Percentiles rank a stretch among this genome's conserved stretches.
Evolutionary conservation across 1,140 invertebrate genomes (phyloP).

Genomic region (Drosophila chauvacae): DNA sequence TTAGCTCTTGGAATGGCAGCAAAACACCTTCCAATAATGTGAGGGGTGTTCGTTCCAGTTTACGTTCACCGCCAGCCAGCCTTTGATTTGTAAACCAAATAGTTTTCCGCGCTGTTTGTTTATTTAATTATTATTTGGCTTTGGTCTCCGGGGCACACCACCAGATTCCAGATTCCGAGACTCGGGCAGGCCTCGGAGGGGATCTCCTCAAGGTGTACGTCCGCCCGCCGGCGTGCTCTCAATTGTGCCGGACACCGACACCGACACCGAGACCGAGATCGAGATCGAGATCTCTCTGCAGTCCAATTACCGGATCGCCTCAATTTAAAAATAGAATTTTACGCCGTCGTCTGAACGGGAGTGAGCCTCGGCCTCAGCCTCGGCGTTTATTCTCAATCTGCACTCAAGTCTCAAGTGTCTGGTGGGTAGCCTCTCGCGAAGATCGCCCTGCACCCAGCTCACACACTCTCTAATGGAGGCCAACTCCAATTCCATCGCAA

Average conservation of each 20-base stretch:
- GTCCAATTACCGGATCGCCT: constrained; percentile 60
- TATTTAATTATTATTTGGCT: constrained; percentile 66
- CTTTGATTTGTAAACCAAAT: constrained; percentile 68
- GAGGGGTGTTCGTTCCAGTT: constrained; percentile 19
- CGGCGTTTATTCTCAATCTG: constrained; percentile 59
- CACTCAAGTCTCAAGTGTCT: constrained; percentile 57
- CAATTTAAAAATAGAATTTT: constrained; percentile 57
- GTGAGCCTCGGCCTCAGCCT: not conserved
- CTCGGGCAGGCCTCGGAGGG: not conserved
- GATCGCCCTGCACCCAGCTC: not conserved
- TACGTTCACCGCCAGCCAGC: constrained; percentile 33
- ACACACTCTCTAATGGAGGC: constrained; percentile 14
- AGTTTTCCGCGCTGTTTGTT: constrained; percentile 74
- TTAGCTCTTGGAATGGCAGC: constrained; percentile 9
- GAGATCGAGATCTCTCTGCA: constrained; percentile 13
- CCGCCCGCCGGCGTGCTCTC: constrained; percentile 4
- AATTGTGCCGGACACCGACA: constrained; percentile 11
- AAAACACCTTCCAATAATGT: constrained; percentile 6
- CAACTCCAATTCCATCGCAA: constrained; percentile 21
- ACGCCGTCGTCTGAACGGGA: not conserved
- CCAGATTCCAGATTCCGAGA: not conserved
- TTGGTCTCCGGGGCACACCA: not conserved
- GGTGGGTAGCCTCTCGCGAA: constrained; percentile 5
- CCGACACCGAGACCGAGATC: not conserved
- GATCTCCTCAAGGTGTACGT: constrained; percentile 17